Evolutionary conservation across 2,113 vertebrate species (phyloP).

Genomic region (Cephalopterus ornatus): DNA sequence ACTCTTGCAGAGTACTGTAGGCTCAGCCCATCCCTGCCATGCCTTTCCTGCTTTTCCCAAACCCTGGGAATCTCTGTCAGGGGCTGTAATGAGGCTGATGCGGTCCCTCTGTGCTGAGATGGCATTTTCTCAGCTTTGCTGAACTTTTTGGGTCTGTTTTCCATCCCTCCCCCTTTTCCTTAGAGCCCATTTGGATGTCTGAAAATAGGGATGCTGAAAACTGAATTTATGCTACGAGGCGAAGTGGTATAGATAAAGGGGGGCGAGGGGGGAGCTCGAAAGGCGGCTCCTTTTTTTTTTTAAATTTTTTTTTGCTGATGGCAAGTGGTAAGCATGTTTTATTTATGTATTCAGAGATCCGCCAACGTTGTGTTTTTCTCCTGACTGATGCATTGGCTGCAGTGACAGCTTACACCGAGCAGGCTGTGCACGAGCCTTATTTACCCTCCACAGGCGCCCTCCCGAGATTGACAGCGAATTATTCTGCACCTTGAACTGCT

Average conservation of each 20-base stretch:
- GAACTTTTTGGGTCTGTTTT: not conserved
- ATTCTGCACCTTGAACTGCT: not conserved
- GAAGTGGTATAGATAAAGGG: not conserved
- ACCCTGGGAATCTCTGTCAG: fast-evolving
- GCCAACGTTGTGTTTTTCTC: not conserved
- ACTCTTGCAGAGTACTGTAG: fast-evolving
- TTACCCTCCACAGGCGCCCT: conserved; percentile 16
- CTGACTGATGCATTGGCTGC: conserved; percentile 54
- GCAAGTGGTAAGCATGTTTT: conserved; percentile 62
- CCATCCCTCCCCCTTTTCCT: not conserved
- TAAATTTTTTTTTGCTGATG: not conserved
- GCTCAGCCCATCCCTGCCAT: not conserved
- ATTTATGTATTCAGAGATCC: conserved; percentile 55
- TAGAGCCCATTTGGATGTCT: not conserved
- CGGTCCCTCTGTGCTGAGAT: not conserved
- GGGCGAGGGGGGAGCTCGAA: not conserved
- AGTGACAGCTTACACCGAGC: conserved; percentile 15
- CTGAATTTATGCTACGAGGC: not conserved
- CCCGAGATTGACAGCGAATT: not conserved
- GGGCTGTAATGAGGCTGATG: not conserved
- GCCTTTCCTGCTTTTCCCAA: not conserved
- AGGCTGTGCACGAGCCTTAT: not conserved
- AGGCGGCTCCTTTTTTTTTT: not conserved
- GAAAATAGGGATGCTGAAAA: not conserved
- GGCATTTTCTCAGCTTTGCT: not conserved